Evolutionary conservation across 2,797 vertebrate genomes (phyloP).

Genomic region (Glossophaga mutica): DNA sequence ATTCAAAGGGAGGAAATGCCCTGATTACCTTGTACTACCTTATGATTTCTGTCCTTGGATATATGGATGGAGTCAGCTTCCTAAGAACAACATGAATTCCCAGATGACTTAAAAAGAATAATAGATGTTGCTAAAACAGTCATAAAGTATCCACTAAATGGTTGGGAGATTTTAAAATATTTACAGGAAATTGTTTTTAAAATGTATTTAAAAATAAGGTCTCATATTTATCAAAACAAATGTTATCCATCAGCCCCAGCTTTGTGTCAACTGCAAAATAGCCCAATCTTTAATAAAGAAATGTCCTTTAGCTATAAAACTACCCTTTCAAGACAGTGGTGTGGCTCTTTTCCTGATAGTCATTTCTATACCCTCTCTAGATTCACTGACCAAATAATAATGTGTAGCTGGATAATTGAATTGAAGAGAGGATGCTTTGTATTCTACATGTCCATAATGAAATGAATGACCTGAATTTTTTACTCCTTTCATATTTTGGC

Average conservation of each 20-base stretch:
- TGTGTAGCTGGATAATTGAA: neutral
- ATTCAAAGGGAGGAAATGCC: neutral
- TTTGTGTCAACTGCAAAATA: neutral
- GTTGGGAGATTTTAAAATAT: neutral
- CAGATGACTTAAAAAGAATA: neutral
- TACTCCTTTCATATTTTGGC: neutral
- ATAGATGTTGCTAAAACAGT: neutral
- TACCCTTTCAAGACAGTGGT: neutral
- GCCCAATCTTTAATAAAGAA: neutral
- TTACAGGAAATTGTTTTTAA: neutral
- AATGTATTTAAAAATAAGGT: neutral
- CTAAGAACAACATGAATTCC: neutral
- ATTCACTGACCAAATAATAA: neutral
- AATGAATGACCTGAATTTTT: neutral
- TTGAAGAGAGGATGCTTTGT: constrained; percentile 6
- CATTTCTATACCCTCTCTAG: neutral
- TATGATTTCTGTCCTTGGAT: neutral
- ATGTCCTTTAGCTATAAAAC: neutral
- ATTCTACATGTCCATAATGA: neutral
- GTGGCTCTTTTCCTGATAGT: neutral
- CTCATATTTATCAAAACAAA: neutral
- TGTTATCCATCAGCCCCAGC: neutral
- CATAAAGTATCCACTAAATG: neutral
- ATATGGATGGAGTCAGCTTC: neutral
- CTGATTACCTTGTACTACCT: neutral